Percentiles rank a stretch among this genome's conserved stretches.
Conservation (phyloP, 2,797 vertebrate species). For the Otolemur crassicaudatus region DNA sequence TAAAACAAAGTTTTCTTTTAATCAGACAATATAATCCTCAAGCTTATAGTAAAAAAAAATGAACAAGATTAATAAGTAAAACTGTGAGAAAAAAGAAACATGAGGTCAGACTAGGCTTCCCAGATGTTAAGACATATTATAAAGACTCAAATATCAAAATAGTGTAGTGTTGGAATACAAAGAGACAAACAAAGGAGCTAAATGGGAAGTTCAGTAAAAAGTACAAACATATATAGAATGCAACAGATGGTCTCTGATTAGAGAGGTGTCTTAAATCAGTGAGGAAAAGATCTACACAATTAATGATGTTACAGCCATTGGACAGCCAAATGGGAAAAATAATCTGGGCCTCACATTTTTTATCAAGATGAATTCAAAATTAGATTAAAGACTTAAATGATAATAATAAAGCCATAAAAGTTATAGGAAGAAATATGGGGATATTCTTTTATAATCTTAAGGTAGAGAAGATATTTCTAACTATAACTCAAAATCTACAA, state of each 20-base stretch:
- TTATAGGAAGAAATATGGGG: not conserved
- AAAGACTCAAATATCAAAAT: not conserved
- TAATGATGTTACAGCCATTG: not conserved
- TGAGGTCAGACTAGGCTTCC: not conserved
- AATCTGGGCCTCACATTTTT: not conserved
- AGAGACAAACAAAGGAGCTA: not conserved
- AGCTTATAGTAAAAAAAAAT: not conserved
- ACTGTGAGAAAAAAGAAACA: not conserved
- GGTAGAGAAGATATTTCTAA: not conserved
- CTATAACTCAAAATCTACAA: not conserved
- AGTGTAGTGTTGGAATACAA: not conserved
- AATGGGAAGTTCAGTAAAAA: not conserved
- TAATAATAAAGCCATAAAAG: not conserved
- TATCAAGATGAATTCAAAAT: not conserved
- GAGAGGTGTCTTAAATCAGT: not conserved
- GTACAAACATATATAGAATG: not conserved
- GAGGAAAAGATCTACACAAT: not conserved
- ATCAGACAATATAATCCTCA: not conserved
- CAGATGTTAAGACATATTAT: not conserved
- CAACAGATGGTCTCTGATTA: not conserved
- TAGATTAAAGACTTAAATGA: not conserved
- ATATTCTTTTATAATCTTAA: constrained; percentile 14
- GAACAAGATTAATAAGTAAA: not conserved
- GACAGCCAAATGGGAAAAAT: constrained; percentile 23
- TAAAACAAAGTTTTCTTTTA: not conserved